These are phyloP conservation scores for Anastrepha obliqua DNA, from an alignment of 1,140 invertebrate species.

Conservation along the genomic window DNA sequence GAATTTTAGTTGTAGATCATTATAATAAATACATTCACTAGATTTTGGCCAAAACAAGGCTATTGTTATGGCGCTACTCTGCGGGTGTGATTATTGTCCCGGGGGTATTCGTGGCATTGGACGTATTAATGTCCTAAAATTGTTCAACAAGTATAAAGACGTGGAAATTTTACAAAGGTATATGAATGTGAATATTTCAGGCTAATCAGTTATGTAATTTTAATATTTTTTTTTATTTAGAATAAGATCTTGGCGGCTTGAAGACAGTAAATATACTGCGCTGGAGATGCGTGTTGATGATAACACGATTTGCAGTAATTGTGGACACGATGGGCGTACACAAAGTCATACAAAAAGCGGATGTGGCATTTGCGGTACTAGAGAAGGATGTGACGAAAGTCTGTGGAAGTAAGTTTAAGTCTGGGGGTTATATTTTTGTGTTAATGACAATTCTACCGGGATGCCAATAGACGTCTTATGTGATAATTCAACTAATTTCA, in stretches of 20 bases:
- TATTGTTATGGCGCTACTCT: conserved; percentile 87
- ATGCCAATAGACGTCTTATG: too few species aligned
- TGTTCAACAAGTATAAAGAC: conserved; percentile 80
- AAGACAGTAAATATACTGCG: conserved; percentile 76
- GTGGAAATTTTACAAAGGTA: conserved; percentile 80
- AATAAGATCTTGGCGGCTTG: conserved; percentile 79
- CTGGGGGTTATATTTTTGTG: too few species aligned
- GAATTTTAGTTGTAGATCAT: too few species aligned
- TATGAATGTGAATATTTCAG: not conserved
- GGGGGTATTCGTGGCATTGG: conserved; percentile 87
- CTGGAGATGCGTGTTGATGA: conserved; percentile 76
- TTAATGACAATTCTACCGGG: conserved; percentile 14
- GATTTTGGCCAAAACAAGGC: conserved; percentile 87
- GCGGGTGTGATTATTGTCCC: conserved; percentile 90
- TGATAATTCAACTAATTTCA: too few species aligned
- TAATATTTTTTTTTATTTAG: conserved; percentile 64
- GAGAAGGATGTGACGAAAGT: conserved; percentile 78
- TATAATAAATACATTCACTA: conserved; percentile 57
- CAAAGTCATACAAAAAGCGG: conserved; percentile 79
- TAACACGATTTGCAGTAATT: conserved; percentile 80
- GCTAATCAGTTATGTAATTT: not conserved
- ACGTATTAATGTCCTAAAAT: conserved; percentile 84
- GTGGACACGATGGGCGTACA: conserved; percentile 81
- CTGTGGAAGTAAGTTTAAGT: conserved; percentile 77
- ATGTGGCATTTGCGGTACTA: conserved; percentile 79